Conservation (phyloP, 2,888 invertebrate species). For the Belgica antarctica region DNA sequence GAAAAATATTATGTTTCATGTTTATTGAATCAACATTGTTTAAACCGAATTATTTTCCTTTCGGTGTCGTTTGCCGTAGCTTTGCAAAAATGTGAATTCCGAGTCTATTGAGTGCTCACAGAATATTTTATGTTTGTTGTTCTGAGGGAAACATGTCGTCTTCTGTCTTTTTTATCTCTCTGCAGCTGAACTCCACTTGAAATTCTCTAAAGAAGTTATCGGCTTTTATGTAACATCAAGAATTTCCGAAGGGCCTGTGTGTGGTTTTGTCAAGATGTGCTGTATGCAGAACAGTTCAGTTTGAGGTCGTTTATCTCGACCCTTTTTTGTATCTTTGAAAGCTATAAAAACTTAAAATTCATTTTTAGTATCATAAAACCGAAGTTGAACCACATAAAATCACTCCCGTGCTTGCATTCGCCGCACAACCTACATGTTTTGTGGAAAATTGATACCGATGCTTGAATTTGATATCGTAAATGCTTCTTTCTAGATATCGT, state of each 20-base stretch:
- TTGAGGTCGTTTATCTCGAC: no score
- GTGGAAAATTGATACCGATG: conserved; percentile 24
- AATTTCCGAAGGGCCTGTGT: background rate
- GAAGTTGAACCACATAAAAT: no score
- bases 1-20: conserved; percentile 33
- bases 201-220: conserved; percentile 24
- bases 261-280: background rate
- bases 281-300: no score
- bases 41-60: background rate
- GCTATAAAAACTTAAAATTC: no score
- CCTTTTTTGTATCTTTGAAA: no score
- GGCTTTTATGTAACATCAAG: conserved; percentile 17
- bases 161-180: background rate
- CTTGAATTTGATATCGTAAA: conserved; percentile 14
- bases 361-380: no score
- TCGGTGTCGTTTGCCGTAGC: background rate
- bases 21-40: conserved; percentile 31
- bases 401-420: background rate
- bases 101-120: no score
- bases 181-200: conserved; percentile 10
- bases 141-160: background rate
- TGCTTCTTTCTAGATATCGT: background rate
- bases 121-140: background rate
- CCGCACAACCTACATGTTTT: background rate
- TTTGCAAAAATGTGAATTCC: no score